Evolutionary conservation across 1,140 invertebrate genomes (phyloP), one percentile per base, ranked within the genome.

Genomic region (Brachionus manjavacas): DNA sequence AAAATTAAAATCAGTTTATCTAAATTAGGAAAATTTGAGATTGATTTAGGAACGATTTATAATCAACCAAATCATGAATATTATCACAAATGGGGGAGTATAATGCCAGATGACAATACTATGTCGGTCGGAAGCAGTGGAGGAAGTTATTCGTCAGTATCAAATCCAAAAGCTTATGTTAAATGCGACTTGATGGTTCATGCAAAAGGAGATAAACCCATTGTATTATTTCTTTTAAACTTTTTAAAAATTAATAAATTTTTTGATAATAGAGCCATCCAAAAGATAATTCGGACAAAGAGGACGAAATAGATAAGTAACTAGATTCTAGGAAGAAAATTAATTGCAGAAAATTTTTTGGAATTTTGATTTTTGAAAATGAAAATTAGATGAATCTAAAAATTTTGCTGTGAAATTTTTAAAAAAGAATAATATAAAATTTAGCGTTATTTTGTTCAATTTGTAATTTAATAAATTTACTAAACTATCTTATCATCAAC

Each of bases 21-120:
- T 76, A 14, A 35, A 14, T n/a, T 64, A 81, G 79, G 79, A 20
- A 81, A 60, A 81, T 81, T 81, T 81, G 79, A 81, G 64, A 25
- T 81, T 25, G 79, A 81, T 68, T 41, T 81, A 25, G 79, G 79
- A 3, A 81, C 79, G 7, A 43, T 81, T 39, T 81, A 81, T 81
- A 60, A 46, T 39, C 79, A 81, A 43, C 28, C 52, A 23, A 60
- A 81, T 41, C 79, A 81, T 35, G 79, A 81, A 35, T 81, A 25
- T 8, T 81, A 41, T 64, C 79, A 81, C 28, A 81, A 81, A 66
- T 81, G 79, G 79, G 79, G 52, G n/a, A 25, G n/a, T 12, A 41
- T 81, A 16, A 81, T 68, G 39, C 35, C 79, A 23, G 52, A 25
- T 64, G 64, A 68, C 4, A 25, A 9, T 25, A 35, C 35, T 8